Conservation (phyloP, 2,113 vertebrate species). For the Melospiza melodia region DNA sequence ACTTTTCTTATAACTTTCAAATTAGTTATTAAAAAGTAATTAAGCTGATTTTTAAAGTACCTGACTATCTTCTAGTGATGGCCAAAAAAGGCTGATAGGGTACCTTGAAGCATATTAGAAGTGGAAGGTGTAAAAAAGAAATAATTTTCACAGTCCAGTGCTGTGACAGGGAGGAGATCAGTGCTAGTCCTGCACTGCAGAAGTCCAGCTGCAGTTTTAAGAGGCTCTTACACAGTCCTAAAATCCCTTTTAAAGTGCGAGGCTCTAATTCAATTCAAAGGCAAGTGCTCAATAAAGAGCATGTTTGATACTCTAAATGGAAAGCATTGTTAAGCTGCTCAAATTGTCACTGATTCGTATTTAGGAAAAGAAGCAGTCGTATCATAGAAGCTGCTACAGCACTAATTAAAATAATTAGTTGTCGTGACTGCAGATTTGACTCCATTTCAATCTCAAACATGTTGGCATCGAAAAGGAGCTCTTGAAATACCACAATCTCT, state of each 20-base stretch:
- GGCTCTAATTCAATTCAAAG: neutral
- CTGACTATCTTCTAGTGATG: neutral
- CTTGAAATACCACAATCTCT: slow-evolving; percentile 55
- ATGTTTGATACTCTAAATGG: neutral
- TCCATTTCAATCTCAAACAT: slow-evolving; percentile 54
- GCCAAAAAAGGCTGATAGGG: neutral
- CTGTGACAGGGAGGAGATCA: neutral
- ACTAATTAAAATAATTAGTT: slow-evolving; percentile 64
- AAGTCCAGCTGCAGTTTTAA: slow-evolving; percentile 1
- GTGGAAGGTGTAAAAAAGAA: neutral
- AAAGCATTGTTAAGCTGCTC: slow-evolving; percentile 47
- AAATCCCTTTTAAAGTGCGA: neutral
- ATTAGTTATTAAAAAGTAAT: slow-evolving; percentile 46
- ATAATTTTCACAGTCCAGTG: neutral
- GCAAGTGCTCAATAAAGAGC: slow-evolving; percentile 13
- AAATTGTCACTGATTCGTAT: slow-evolving; percentile 15
- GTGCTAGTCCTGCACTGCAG: neutral
- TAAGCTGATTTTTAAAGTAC: slow-evolving; percentile 6
- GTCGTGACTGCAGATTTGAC: slow-evolving; percentile 34
- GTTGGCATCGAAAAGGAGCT: slow-evolving; percentile 35
- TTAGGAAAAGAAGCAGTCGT: neutral
- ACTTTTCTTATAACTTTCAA: slow-evolving; percentile 35
- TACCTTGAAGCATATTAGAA: neutral
- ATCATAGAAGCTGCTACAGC: slow-evolving; percentile 6
- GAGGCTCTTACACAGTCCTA: neutral